Evolutionary conservation across 2,797 vertebrate species (phyloP).

Genomic region (Novumbra hubbsi): DNA sequence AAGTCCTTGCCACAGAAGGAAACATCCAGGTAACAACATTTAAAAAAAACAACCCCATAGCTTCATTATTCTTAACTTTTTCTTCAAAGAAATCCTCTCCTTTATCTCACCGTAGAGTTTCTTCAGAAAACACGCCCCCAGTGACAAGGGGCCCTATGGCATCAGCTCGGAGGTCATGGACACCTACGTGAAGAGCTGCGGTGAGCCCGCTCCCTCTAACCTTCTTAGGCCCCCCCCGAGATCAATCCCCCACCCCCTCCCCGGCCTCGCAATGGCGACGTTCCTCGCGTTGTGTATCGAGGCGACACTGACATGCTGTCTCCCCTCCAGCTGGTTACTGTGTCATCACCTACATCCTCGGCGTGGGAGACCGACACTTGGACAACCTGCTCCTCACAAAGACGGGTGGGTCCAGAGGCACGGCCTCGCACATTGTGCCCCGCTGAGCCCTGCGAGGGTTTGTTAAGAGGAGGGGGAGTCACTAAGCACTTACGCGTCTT

Average conservation of each 20-base stretch:
- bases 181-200: conserved; percentile 97
- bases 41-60: too few relatives aligned
- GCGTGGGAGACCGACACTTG: conserved; percentile 94
- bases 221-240: not conserved
- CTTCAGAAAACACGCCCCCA: conserved; percentile 93
- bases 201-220: conserved; percentile 68
- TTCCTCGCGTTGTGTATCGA: not conserved
- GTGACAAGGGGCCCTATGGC: conserved; percentile 93
- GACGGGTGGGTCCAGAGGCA: conserved; percentile 77
- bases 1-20: conserved; percentile 95
- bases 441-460: too few relatives aligned
- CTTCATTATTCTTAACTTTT: too few relatives aligned
- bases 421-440: too few relatives aligned
- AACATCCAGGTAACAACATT: conserved; percentile 87
- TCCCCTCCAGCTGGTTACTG: conserved; percentile 89
- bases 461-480: too few relatives aligned
- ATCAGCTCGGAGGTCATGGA: conserved; percentile 99
- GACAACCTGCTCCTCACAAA: conserved; percentile 97
- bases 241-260: not conserved
- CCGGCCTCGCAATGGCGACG: not conserved
- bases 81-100: not conserved
- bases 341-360: conserved; percentile 97
- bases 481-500: not conserved
- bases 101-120: conserved; percentile 82
- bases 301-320: not conserved